Base-by-base conservation (phyloP, 2,888 invertebrate species). In the Diarsia mendica region DNA sequence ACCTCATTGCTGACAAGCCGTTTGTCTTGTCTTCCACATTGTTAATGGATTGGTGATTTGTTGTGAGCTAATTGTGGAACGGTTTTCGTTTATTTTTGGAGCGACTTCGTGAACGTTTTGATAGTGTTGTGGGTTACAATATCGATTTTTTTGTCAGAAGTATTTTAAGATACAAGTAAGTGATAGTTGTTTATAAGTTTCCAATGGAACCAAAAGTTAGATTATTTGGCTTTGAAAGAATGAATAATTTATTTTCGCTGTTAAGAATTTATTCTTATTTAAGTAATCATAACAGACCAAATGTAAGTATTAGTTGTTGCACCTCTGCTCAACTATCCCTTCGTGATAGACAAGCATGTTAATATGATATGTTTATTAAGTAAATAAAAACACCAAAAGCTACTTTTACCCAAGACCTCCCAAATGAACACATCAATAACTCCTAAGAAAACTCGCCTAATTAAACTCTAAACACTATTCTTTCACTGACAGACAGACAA, bases 21-120 rank as follows among this genome's bases (percentile, higher is more conserved):
- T 94, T 92, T 91, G 91, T 94, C 93, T 94, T 92, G 91, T 91
- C 91, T 83, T 77, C 88, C 89, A 88, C 90, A 88, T 90, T 88
- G 89, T 91, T 94, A 95, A 94, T 94, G 94, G 93, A 92, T 90
- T 88, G 85, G 90, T 93, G 93, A 94, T 94, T 94, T 94, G 93
- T 94, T 90, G 89, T 86, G 75, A 76, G 86, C 90, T 92, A 93
- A 93, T 92, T 92, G 71, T 83, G 79, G 80, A 80, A 67, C 67
- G 88, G 90, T 85, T 84, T 64, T 61, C 44, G 74, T 81, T 83
- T 85, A 85, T 81, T 88, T 84, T 78, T 49, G 75, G 71, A 33
- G 23, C 15, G 39, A 39, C 6, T 66, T 39, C 8, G 63, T 13
- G 8, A 15, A 15, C n/a, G n/a, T 63, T 44, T 44, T 55, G 18